Percentiles rank a stretch among this genome's conserved stretches.
Evolutionary conservation across 2,113 vertebrate species (phyloP).

Genomic region (Amblyornis subalaris): DNA sequence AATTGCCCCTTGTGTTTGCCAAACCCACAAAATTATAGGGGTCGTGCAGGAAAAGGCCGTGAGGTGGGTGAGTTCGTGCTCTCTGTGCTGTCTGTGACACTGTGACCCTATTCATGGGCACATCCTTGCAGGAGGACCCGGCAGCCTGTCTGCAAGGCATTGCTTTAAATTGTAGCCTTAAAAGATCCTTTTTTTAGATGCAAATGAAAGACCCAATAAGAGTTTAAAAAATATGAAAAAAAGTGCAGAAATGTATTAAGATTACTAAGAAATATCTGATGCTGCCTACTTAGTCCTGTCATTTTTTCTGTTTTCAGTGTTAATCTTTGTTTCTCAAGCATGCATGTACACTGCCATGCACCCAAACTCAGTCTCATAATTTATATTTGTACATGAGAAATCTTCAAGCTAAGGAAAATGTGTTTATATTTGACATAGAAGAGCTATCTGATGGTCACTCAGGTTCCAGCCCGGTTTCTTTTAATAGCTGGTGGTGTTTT

Average conservation of each 20-base stretch:
- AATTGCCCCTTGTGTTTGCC: constrained; percentile 61
- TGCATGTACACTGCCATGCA: background rate
- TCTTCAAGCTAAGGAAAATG: background rate
- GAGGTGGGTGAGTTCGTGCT: constrained; percentile 48
- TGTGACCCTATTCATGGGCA: constrained; percentile 59
- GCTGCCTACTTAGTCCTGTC: background rate
- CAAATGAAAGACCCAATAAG: constrained; percentile 37
- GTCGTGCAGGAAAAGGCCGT: constrained; percentile 18
- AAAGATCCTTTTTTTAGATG: constrained; percentile 58
- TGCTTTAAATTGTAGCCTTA: constrained; percentile 55
- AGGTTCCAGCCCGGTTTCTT: constrained; percentile 16
- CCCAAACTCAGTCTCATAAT: background rate
- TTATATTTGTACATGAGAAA: background rate
- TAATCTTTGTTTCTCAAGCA: background rate
- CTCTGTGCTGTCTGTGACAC: constrained; percentile 55
- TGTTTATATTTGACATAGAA: constrained; percentile 3
- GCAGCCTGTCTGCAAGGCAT: constrained; percentile 53
- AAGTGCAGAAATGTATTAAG: background rate
- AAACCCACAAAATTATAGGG: constrained; percentile 69
- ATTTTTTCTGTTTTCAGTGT: background rate
- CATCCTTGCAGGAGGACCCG: constrained; percentile 23
- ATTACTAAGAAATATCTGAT: background rate
- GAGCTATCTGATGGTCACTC: background rate
- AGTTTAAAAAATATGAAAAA: background rate
- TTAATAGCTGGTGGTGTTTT: constrained; percentile 14